Evolutionary conservation across 2,797 vertebrate genomes (phyloP).

Genomic region (Phrynocephalus forsythii): DNA sequence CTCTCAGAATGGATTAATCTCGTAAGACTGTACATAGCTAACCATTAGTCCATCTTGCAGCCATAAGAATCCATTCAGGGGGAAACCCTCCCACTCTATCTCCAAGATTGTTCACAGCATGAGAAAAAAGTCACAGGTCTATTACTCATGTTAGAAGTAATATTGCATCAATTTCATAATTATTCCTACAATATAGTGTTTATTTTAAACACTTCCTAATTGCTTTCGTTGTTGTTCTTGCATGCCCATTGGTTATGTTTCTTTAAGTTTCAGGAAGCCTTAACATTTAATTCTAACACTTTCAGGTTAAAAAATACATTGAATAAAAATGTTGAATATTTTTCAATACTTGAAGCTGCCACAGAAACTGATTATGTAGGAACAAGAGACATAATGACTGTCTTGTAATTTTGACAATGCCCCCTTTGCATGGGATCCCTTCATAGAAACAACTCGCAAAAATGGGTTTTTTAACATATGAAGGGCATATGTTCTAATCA

Average conservation of each 20-base stretch:
- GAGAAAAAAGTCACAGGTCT: too few relatives aligned
- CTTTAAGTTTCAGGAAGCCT: conserved; percentile 17
- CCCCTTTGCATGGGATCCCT: background rate
- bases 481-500: conserved; percentile 2
- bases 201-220: conserved; percentile 19
- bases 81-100: too few relatives aligned
- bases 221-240: conserved; percentile 25
- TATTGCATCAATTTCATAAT: too few relatives aligned
- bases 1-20: too few relatives aligned
- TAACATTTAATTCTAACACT: conserved; percentile 21
- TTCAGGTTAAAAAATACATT: background rate
- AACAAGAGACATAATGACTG: background rate
- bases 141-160: too few relatives aligned
- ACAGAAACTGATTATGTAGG: too few relatives aligned
- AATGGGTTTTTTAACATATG: background rate
- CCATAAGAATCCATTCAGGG: too few relatives aligned
- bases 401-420: background rate
- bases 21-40: too few relatives aligned
- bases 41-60: too few relatives aligned
- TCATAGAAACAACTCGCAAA: background rate
- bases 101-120: too few relatives aligned
- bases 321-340: background rate
- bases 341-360: background rate
- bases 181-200: too few relatives aligned
- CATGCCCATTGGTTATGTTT: background rate